Evolutionary conservation across 2,888 invertebrate species (phyloP).

Genomic region (Torymus texanus): DNA sequence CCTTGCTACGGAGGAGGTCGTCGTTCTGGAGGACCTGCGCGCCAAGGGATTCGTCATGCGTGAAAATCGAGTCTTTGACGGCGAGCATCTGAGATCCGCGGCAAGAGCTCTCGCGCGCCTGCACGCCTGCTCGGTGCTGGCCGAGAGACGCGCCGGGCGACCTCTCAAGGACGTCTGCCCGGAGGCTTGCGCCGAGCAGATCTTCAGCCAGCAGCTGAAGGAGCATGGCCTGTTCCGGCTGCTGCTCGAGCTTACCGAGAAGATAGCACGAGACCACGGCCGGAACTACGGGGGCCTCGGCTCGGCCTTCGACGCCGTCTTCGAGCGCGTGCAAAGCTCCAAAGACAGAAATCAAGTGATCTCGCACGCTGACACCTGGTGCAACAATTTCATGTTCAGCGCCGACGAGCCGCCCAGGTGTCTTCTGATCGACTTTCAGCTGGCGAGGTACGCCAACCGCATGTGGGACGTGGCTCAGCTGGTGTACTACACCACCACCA

Average conservation of each 20-base stretch:
- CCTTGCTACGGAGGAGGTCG: too few relatives aligned
- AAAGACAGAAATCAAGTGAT: neutral
- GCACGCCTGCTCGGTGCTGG: too few relatives aligned
- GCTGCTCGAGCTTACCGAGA: neutral
- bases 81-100: too few relatives aligned
- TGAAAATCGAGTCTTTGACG: too few relatives aligned
- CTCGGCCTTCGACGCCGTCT: slow-evolving; percentile 2
- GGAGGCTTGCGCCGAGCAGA: neutral
- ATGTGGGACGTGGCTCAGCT: slow-evolving; percentile 19
- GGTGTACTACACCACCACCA: slow-evolving; percentile 2
- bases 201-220: neutral
- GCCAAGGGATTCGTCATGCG: too few relatives aligned
- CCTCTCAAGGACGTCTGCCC: too few relatives aligned
- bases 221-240: neutral
- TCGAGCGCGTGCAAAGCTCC: neutral
- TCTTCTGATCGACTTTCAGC: slow-evolving; percentile 16
- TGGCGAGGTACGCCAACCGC: slow-evolving; percentile 7
- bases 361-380: slow-evolving; percentile 19
- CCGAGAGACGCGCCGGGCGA: too few relatives aligned
- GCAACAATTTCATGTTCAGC: slow-evolving; percentile 30
- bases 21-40: too few relatives aligned
- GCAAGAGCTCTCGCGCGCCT: too few relatives aligned
- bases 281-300: neutral
- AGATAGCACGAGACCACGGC: neutral
- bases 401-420: neutral